These are phyloP conservation scores for Automeris io DNA, from an alignment of 2,888 invertebrate genomes.

Conservation along the genomic window DNA sequence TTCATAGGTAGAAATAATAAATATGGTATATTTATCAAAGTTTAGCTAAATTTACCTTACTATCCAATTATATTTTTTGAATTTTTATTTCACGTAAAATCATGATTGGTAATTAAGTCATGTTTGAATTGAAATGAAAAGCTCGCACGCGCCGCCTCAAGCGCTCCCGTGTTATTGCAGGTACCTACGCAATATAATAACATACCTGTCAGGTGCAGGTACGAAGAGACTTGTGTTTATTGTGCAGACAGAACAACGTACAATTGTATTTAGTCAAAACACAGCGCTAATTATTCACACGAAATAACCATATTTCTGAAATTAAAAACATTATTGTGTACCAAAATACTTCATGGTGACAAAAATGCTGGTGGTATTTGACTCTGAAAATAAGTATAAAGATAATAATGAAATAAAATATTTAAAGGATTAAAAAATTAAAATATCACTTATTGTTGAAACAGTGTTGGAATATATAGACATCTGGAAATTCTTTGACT, in stretches of 20 bases:
- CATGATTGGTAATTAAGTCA: slow-evolving; percentile 24
- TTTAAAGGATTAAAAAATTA: slow-evolving; percentile 12
- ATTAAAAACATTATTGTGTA: not conserved
- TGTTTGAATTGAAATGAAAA: slow-evolving; percentile 17
- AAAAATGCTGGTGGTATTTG: too few relatives aligned
- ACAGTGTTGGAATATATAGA: slow-evolving; percentile 50
- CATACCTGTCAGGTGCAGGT: slow-evolving; percentile 11
- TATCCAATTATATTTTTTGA: slow-evolving; percentile 15
- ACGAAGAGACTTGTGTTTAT: slow-evolving; percentile 8
- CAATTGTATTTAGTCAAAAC: slow-evolving; percentile 4
- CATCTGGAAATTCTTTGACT: slow-evolving; percentile 50
- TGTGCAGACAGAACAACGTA: slow-evolving; percentile 6
- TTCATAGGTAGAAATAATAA: too few relatives aligned
- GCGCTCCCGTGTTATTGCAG: slow-evolving; percentile 21
- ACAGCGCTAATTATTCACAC: not conserved
- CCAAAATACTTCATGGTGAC: too few relatives aligned
- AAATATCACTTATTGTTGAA: slow-evolving; percentile 18
- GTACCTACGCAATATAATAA: slow-evolving; percentile 13
- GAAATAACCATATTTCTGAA: not conserved
- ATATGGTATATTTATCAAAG: too few relatives aligned
- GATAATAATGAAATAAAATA: too few relatives aligned
- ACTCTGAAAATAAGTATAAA: too few relatives aligned
- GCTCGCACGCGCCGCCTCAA: slow-evolving; percentile 35
- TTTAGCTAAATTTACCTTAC: not conserved
- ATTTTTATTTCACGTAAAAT: slow-evolving; percentile 12